A percentile compares a stretch with the other conserved stretches of the same genome.
phyloP scores from a whole-genome alignment of 2,888 invertebrate genomes.

The Aradus depressus region DNA sequence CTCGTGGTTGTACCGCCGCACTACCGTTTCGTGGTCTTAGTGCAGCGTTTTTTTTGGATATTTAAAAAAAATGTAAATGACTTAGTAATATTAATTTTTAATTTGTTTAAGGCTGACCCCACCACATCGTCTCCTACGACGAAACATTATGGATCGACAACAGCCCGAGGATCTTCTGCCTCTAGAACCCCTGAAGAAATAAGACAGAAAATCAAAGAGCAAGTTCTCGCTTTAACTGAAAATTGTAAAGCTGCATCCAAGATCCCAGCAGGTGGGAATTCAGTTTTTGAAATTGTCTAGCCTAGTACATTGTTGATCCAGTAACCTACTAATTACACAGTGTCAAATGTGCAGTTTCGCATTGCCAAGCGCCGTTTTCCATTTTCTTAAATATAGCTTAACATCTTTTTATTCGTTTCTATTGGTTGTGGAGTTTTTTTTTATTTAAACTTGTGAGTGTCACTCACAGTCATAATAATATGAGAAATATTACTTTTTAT shows the following conservation, averaged over 20 bases:
- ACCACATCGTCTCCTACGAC: constrained; percentile 15
- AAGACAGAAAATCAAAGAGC: constrained; percentile 24
- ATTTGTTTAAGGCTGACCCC: constrained; percentile 14
- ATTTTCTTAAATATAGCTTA: no score
- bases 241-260: constrained; percentile 23
- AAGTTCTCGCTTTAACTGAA: constrained; percentile 24
- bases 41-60: not conserved
- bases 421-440: no score
- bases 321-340: no score
- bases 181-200: constrained; percentile 21
- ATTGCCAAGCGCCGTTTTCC: no score
- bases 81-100: not conserved
- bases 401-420: no score
- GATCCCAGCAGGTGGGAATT: constrained; percentile 24
- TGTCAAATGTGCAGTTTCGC: no score
- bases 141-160: constrained; percentile 6
- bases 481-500: no score
- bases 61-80: not conserved
- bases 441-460: no score
- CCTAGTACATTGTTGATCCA: no score
- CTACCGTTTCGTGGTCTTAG: not conserved
- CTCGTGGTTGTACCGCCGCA: no score
- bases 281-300: no score
- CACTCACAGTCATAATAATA: no score
- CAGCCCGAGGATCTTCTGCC: constrained; percentile 2